Conservation (phyloP, 2,113 vertebrate species). For the Pollachius pollachius region DNA sequence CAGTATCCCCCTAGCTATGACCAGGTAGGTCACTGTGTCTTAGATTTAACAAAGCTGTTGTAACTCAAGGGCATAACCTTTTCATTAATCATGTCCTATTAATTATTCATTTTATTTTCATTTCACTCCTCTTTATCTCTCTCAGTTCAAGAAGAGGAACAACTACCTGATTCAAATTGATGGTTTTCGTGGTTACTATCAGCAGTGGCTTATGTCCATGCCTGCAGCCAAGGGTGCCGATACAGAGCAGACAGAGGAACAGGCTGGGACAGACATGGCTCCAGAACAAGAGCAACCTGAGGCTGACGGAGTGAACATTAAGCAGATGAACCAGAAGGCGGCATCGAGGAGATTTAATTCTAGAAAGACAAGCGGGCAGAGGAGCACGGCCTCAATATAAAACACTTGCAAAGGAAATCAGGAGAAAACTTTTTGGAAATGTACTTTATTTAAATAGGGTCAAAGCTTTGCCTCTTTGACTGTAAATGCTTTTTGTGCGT, state of each 20-base stretch:
- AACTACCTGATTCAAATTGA: slow-evolving; percentile 88
- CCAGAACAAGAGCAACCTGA: slow-evolving; percentile 4
- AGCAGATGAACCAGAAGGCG: slow-evolving; percentile 39
- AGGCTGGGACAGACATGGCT: background rate
- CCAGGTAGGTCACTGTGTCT: slow-evolving; percentile 68
- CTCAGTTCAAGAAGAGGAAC: slow-evolving; percentile 86
- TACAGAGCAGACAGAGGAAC: slow-evolving; percentile 11
- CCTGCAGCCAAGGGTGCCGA: slow-evolving; percentile 72
- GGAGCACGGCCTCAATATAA: background rate
- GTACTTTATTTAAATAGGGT: background rate
- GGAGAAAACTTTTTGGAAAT: background rate
- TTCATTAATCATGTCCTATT: background rate
- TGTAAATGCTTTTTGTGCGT: too few relatives aligned
- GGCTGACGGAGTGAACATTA: slow-evolving; percentile 21
- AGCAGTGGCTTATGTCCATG: slow-evolving; percentile 85
- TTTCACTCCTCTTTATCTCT: background rate
- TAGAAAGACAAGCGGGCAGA: slow-evolving; percentile 13
- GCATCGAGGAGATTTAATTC: slow-evolving; percentile 30
- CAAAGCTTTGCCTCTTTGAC: too few relatives aligned
- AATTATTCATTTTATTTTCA: background rate
- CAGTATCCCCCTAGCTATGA: slow-evolving; percentile 88
- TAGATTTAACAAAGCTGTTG: background rate
- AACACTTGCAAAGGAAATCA: background rate
- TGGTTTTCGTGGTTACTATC: slow-evolving; percentile 91
- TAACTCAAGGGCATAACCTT: background rate